Evolutionary conservation across 1,140 invertebrate genomes (phyloP), one percentile per base, ranked within the genome.

Genomic region (Leptoteleia sp.): DNA sequence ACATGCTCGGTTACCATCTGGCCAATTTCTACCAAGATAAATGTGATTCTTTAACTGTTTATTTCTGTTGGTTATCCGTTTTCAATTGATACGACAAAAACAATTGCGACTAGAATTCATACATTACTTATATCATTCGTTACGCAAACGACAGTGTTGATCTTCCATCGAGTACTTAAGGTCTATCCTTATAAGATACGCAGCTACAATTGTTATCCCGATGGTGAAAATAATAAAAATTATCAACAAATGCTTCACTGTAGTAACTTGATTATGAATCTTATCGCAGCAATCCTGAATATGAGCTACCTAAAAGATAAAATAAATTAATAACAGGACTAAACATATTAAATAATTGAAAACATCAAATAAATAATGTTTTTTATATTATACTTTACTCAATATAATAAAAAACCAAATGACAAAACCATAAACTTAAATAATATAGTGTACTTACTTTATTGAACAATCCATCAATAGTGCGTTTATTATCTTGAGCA

Each of bases 201-300:
- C 77, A 0, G 50, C 67, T 0, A 76, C 57, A n/a, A 87, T 64
- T 11, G 83, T 84, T 15, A 88, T 55, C 25, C 84, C 35, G 27
- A 89, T 79, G 27, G 81, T 87, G 22, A 86, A 15, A 35, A 85
- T 71, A 22, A 88, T 85, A 13, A 82, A 87, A 35, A 88, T 38
- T 0, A 88, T 71, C 47, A 88, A 48, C 47, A 87, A 62, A 38
- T 85, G 82, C 59, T 88, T 89, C 57, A 88, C 19, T 6, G 55
- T 82, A 3, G 47, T 67, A 1, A 89, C 17, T 0, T 90, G 84
- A 15, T 65, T 84, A 11, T 85, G 76, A 15, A 90, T 27, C 15
- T 82, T 86, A 0, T 59, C 59, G 11, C 85, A 82, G 59, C 73
- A 76, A 16, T 89, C 85, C 76, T 88, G 84, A 64, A 89, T 61